Base-by-base conservation (phyloP, 2,888 invertebrate genomes). In the Ennomos erosarius region DNA sequence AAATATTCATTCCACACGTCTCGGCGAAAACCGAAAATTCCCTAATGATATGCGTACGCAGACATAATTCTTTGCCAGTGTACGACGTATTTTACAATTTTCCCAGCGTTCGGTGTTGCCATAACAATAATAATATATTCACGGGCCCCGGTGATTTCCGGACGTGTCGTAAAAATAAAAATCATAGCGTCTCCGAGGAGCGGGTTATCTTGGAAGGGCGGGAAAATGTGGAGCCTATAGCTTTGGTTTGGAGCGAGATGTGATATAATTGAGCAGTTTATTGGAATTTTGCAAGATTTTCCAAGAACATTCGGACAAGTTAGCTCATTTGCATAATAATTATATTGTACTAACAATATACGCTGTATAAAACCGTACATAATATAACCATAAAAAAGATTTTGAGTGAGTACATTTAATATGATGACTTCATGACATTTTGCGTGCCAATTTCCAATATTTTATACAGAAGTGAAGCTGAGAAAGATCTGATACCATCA, bases 41-140 rank as follows among this genome's bases (percentile, higher is more conserved):
- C 88, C 88, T 83, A 83, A 82, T 78, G 84, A 80, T 79, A 84
- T 75, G 77, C 78, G 78, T 74, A 71, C 76, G 71, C 69, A 69
- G 75, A 74, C 84, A 81, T 84, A 84, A 84, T 82, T 85, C 84
- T 81, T 74, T 67, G 68, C 70, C 77, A 71, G 81, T 78, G 80
- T 78, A 77, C 71, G 75, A 81, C 81, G 84, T 87, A 88, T 87
- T 88, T 88, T 81, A 88, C 88, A 88, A 88, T 88, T 85, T 85
- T 84, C 83, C 81, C 84, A 80, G 75, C 81, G 78, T 81, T 80
- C 84, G 78, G 85, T 84, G 85, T 85, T 85, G 81, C 87, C 84
- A 88, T 90, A 88, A 89, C 87, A 88, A 89, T 89, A 86, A 90
- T 89, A 90, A 90, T 89, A 88, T 89, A 90, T 90, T 90, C 88